Evolutionary conservation across 2,888 invertebrate genomes (phyloP), one percentile per base, ranked within the genome.

Genomic region (Troglohyphantes excavatus): DNA sequence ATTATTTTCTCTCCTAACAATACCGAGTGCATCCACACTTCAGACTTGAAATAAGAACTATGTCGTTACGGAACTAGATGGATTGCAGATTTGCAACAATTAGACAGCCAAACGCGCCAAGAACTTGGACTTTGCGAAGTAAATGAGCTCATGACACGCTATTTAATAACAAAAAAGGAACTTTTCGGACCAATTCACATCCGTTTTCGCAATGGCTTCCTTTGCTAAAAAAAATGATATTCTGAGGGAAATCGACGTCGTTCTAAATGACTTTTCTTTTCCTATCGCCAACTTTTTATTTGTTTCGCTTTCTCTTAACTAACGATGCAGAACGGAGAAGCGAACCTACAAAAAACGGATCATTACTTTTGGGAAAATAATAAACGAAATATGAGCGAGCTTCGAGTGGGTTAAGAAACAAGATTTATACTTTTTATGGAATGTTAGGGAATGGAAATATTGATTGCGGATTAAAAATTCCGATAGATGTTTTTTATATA

Each of bases 201-300:
- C 79, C 79, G 79, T 68, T 33, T 79, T 68, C 46, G 21, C 65
- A 67, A 79, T 68, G 53, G 29, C 53, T 53, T 79, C 61, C 67
- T 53, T 46, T 65, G 65, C 79, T n/a, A n/a, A n/a, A n/a, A 65
- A 79, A 79, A 68, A 13, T 26, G n/a, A 68, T 53, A 21, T 67
- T 75, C n/a, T 29, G 43, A 79, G 46, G 79, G 78, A 63, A 78
- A 78, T 29, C 78, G 39, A 27, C 78, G 26, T 53, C 29, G n/a
- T n/a, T n/a, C 67, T 29, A 68, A 79, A 79, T 46, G 79, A 79
- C 79, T 79, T 79, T 26, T 72, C 68, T 72, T 72, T 72, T 39
- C 78, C 29, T 78, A 33, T 46, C 19, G 11, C 21, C 21, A 72
- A 21, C 13, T 29, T 21, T 43, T 43, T 17, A 21, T 78, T n/a